Evolutionary conservation across 2,113 vertebrate species (phyloP).

Genomic region (Sceloporus tristichus): DNA sequence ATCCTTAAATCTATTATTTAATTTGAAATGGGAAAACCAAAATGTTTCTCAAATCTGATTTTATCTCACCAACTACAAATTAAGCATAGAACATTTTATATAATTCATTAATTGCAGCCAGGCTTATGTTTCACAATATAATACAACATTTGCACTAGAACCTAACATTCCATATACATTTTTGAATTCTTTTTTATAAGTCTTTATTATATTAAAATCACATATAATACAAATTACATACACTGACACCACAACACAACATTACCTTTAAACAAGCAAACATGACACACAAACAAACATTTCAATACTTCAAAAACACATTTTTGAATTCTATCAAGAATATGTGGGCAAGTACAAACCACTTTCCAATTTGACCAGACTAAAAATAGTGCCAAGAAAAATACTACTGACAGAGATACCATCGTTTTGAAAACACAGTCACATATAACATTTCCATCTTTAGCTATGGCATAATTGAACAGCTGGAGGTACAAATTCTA

Average conservation of each 20-base stretch:
- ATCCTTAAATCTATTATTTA: no score
- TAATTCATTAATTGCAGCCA: not conserved
- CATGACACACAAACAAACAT: no score
- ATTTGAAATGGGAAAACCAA: not conserved
- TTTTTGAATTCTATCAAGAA: not conserved
- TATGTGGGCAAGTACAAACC: constrained; percentile 54
- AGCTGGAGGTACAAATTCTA: constrained; percentile 61
- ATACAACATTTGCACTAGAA: not conserved
- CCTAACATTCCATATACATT: not conserved
- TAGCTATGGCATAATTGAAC: constrained; percentile 52
- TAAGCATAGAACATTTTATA: not conserved
- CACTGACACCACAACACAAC: no score
- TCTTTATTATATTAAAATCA: no score
- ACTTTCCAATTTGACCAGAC: constrained; percentile 37
- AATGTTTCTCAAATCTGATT: not conserved
- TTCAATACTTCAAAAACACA: no score
- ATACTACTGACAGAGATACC: constrained; percentile 5
- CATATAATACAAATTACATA: no score
- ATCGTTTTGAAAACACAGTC: constrained; percentile 69
- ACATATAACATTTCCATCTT: constrained; percentile 52
- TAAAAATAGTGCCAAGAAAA: constrained; percentile 43
- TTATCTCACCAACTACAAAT: not conserved
- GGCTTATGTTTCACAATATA: not conserved
- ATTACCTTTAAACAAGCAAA: no score
- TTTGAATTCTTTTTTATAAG: no score